Base-by-base conservation (phyloP, 2,113 vertebrate genomes). In the Cercocebus atys region DNA sequence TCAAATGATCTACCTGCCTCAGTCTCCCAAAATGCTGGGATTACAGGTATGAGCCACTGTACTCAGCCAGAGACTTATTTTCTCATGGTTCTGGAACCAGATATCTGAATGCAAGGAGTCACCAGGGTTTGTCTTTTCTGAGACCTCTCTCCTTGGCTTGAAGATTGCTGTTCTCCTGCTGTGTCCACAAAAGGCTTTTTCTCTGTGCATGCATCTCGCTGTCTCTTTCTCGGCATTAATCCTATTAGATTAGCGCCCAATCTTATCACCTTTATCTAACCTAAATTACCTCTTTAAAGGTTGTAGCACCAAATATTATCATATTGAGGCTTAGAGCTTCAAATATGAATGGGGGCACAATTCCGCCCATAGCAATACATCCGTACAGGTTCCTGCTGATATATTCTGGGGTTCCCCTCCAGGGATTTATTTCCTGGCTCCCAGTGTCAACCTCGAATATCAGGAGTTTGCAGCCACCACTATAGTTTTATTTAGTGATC, bases 291-390 rank as follows among this genome's bases (percentile, higher is more conserved):
- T 88, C 10, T 43, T 57, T 57, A 43, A 43, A 75, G 10, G 10
- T 43, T 43, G 23, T 52, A 8, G 35, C 45, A 50, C 23, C 22
- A 5, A 12, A 45, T 5, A 40, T 22, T 50, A 7, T 6, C 13
- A 23, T 8, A 18, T 8, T 64, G 45, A 30, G 35, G 45, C 7
- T 35, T 25, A 10, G 32, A 23, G 32, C 35, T 32, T n/a, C 73
- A 38, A 38, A n/a, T 8, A 35, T 14, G 43, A 1, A 25, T 13
- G 73, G 43, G 40, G 6, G 12, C 22, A 50, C 8, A 2, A 18
- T 7, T 40, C 25, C 1, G n/a, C 1, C 35, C n/a, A 0, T 8
- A 16, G 4, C 25, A 32, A 9, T 23, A 2, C 13, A 7, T 55
- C 9, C 61, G 0, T 14, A 16, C 3, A 16, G 45, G 27, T 14